Conservation (phyloP, 92 coral and sea anemone genomes). For the Palythoa grandis region DNA sequence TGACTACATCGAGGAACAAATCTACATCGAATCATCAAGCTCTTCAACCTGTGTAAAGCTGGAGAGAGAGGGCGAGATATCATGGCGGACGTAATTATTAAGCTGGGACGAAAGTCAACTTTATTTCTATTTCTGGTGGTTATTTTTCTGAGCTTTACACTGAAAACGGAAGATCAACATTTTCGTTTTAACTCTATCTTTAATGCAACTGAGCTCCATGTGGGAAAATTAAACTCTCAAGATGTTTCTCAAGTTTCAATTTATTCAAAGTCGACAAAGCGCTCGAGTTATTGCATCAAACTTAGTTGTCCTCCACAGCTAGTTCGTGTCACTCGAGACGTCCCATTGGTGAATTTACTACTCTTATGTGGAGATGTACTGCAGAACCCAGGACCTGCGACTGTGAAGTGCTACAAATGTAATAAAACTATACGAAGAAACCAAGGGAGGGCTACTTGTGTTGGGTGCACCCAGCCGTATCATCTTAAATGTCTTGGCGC, state of each 20-base stretch:
- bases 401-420: conserved; percentile 4
- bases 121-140: neutral
- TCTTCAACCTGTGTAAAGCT: too few relatives aligned
- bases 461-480: neutral
- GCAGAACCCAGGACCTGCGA: neutral
- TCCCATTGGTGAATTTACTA: neutral
- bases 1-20: too few relatives aligned
- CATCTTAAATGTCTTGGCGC: conserved; percentile 1
- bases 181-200: neutral
- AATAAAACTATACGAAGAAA: neutral
- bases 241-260: neutral
- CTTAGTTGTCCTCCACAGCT: neutral
- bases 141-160: neutral
- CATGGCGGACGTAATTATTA: neutral
- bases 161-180: neutral
- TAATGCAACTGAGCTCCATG: neutral
- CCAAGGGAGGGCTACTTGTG: neutral
- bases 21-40: too few relatives aligned
- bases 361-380: neutral
- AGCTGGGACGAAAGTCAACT: neutral
- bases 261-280: neutral
- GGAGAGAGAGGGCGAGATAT: too few relatives aligned
- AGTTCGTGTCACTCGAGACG: neutral
- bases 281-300: neutral
- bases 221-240: neutral